Evolutionary conservation across 2,888 invertebrate species (phyloP).

Genomic region (Aethes cnicana): DNA sequence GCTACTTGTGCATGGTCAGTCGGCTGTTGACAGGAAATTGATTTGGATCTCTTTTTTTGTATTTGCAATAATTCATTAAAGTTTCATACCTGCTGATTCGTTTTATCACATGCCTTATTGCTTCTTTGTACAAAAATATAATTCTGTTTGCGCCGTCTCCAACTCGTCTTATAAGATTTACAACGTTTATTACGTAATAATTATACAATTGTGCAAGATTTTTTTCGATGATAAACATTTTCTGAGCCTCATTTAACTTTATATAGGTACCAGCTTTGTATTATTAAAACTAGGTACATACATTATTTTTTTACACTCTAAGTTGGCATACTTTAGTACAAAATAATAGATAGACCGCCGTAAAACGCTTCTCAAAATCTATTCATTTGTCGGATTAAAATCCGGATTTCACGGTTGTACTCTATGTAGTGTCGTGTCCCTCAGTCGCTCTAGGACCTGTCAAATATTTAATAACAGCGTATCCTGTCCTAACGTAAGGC

Average conservation of each 20-base stretch:
- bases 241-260: too few relatives aligned
- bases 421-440: constrained; percentile 31
- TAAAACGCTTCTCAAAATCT: not conserved
- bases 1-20: constrained; percentile 79
- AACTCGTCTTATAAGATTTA: too few relatives aligned
- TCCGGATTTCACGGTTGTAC: constrained; percentile 17
- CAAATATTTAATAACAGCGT: constrained; percentile 56
- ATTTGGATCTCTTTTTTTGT: constrained; percentile 54
- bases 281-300: too few relatives aligned
- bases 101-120: constrained; percentile 25
- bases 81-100: constrained; percentile 21
- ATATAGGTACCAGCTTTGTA: too few relatives aligned
- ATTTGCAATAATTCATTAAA: constrained; percentile 38
- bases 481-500: constrained; percentile 60
- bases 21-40: constrained; percentile 81
- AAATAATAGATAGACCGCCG: too few relatives aligned
- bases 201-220: too few relatives aligned
- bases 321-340: too few relatives aligned
- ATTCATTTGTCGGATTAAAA: constrained; percentile 2
- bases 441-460: constrained; percentile 38
- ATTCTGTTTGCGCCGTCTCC: too few relatives aligned
- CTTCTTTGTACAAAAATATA: too few relatives aligned
- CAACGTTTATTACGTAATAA: too few relatives aligned
- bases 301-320: too few relatives aligned
- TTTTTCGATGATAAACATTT: too few relatives aligned